Conservation (phyloP, 2,797 vertebrate genomes). For the Cryptoblepharus egeriae region DNA sequence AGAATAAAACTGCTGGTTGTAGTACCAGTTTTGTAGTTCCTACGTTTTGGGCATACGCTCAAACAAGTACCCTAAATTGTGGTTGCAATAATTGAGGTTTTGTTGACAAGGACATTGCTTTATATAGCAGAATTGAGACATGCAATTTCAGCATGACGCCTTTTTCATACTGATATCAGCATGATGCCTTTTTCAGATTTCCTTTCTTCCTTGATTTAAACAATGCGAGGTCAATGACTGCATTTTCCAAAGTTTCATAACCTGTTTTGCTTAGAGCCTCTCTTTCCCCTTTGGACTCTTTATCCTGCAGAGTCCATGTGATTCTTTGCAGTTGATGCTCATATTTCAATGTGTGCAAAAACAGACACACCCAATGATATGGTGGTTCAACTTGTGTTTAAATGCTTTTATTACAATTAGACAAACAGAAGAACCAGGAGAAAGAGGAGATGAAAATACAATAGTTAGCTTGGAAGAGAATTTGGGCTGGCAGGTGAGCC, state of each 20-base stretch:
- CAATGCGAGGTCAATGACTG: neutral
- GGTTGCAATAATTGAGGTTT: neutral
- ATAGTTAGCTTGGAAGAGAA: neutral
- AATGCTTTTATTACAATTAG: slow-evolving; percentile 39
- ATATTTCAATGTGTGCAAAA: neutral
- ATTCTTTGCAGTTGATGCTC: neutral
- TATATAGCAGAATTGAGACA: neutral
- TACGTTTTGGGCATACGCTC: neutral
- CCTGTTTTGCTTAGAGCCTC: neutral
- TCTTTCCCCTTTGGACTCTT: neutral
- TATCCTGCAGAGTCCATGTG: fast-evolving
- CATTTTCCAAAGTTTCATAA: neutral
- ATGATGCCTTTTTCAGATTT: neutral
- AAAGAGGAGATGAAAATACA: neutral
- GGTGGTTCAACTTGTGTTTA: neutral
- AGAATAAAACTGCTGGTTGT: neutral
- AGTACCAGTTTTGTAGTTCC: no score
- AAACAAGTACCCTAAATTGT: neutral
- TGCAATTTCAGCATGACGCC: neutral
- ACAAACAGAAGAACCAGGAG: slow-evolving; percentile 39
- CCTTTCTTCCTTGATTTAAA: neutral
- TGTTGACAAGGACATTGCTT: neutral
- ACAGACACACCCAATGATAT: neutral
- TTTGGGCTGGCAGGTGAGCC: slow-evolving; percentile 62
- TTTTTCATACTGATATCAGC: no score